Evolutionary conservation across 2,888 invertebrate species (phyloP).

Genomic region (Lottia scabra): DNA sequence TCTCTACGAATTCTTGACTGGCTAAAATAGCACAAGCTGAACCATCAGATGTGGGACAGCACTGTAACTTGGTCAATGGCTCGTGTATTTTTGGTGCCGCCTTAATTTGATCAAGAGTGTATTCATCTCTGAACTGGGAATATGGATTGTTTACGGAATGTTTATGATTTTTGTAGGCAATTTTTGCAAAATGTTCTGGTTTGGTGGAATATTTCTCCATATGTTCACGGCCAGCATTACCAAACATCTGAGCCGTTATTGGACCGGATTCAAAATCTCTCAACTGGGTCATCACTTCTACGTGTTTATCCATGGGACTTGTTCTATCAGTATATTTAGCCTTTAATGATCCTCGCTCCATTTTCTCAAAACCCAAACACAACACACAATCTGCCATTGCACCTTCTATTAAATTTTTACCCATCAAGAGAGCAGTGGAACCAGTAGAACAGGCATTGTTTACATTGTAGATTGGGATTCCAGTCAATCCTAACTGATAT

Average conservation of each 20-base stretch:
- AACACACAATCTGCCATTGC: conserved; percentile 87
- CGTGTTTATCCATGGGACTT: conserved; percentile 82
- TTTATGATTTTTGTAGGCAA: conserved; percentile 97
- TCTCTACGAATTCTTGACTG: conserved; percentile 87
- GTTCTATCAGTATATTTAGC: conserved; percentile 73
- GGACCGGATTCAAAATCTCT: conserved; percentile 86
- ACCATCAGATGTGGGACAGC: conserved; percentile 99
- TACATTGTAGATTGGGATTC: conserved; percentile 95
- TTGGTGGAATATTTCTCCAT: conserved; percentile 96
- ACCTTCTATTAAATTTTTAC: conserved; percentile 91
- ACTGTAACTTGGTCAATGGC: conserved; percentile 94
- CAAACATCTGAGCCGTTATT: conserved; percentile 94
- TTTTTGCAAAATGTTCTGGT: conserved; percentile 94
- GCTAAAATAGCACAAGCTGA: conserved; percentile 92
- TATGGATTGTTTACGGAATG: conserved; percentile 97
- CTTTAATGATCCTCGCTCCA: conserved; percentile 91
- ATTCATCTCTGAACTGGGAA: conserved; percentile 93
- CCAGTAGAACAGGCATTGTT: conserved; percentile 99
- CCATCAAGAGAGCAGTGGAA: conserved; percentile 89
- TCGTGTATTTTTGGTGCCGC: conserved; percentile 90
- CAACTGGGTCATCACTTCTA: conserved; percentile 85
- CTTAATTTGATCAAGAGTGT: conserved; percentile 89
- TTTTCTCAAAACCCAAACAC: conserved; percentile 97
- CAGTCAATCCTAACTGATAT: conserved; percentile 94
- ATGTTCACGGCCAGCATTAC: conserved; percentile 94